These are phyloP conservation scores for Panzeria rudis DNA, from an alignment of 2,888 invertebrate species.

Conservation along the genomic window DNA sequence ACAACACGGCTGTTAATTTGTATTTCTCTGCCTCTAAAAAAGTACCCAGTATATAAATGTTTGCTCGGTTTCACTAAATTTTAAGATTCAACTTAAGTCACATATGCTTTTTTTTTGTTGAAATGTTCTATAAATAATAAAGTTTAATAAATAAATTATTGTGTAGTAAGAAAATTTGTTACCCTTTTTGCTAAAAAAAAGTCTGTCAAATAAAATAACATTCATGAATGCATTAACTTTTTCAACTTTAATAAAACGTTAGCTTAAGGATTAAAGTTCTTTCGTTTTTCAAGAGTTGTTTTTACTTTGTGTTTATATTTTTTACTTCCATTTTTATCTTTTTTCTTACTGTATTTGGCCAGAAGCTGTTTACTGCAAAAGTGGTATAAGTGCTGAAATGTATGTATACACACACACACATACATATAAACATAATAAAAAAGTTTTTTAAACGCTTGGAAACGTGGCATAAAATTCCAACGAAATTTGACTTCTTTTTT, in stretches of 20 bases:
- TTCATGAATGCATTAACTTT: constrained; percentile 30
- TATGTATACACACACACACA: not conserved
- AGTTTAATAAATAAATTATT: not conserved
- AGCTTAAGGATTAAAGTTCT: constrained; percentile 41
- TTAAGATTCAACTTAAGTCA: too few species aligned
- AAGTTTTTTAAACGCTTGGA: constrained; percentile 41
- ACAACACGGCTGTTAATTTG: too few species aligned
- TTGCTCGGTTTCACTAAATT: too few species aligned
- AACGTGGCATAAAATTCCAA: constrained; percentile 59
- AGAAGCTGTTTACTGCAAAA: constrained; percentile 49
- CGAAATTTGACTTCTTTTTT: constrained; percentile 42
- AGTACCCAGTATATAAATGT: too few species aligned
- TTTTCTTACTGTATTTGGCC: not conserved
- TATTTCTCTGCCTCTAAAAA: too few species aligned
- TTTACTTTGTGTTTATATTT: not conserved
- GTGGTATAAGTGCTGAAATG: constrained; percentile 39
- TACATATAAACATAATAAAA: not conserved
- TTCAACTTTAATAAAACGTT: constrained; percentile 26
- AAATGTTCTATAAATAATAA: constrained; percentile 1
- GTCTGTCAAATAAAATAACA: not conserved
- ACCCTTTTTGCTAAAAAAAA: not conserved
- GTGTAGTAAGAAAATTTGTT: not conserved
- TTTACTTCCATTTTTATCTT: not conserved
- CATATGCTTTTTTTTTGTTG: too few species aligned
- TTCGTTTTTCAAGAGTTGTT: constrained; percentile 12